Percentiles rank a stretch among this genome's conserved stretches.
These are phyloP conservation scores for Trisateles emortualis DNA, from an alignment of 2,888 invertebrate genomes.

Conservation along the genomic window DNA sequence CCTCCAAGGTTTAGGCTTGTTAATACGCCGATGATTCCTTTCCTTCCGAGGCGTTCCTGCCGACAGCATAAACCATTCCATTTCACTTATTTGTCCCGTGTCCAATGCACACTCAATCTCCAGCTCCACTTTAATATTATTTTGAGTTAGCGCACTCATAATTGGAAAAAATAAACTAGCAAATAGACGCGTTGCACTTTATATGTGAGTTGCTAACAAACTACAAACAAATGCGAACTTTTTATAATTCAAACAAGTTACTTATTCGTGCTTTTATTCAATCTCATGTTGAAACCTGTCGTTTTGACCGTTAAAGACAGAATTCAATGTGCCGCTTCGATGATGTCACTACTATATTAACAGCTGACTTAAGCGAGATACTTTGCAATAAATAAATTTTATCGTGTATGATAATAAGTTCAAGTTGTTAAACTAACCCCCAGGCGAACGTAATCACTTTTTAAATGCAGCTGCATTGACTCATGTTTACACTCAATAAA, in stretches of 20 bases:
- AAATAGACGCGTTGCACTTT: not conserved
- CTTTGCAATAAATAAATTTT: constrained; percentile 51
- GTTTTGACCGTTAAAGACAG: constrained; percentile 39
- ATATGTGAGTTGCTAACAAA: not conserved
- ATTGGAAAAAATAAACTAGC: constrained; percentile 1
- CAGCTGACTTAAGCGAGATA: constrained; percentile 45
- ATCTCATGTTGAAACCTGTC: not conserved
- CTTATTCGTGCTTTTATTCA: not conserved
- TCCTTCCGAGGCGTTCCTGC: constrained; percentile 74
- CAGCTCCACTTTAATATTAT: constrained; percentile 66
- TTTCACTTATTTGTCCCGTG: constrained; percentile 62
- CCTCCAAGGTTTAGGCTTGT: constrained; percentile 68
- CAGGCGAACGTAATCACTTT: constrained; percentile 4
- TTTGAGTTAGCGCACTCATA: constrained; percentile 52
- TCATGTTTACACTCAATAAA: no score
- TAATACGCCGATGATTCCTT: constrained; percentile 59
- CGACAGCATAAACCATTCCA: constrained; percentile 78
- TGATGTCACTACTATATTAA: constrained; percentile 66
- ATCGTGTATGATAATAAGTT: constrained; percentile 58
- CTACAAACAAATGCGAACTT: constrained; percentile 11
- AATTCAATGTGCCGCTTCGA: constrained; percentile 41
- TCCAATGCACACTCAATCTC: constrained; percentile 73
- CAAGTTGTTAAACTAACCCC: constrained; percentile 39
- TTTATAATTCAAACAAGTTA: not conserved
- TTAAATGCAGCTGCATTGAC: no score